Percentiles rank a stretch among this genome's conserved stretches.
These are phyloP conservation scores for Pseudochirops corinnae DNA, from an alignment of 2,797 vertebrate species.

Conservation along the genomic window DNA sequence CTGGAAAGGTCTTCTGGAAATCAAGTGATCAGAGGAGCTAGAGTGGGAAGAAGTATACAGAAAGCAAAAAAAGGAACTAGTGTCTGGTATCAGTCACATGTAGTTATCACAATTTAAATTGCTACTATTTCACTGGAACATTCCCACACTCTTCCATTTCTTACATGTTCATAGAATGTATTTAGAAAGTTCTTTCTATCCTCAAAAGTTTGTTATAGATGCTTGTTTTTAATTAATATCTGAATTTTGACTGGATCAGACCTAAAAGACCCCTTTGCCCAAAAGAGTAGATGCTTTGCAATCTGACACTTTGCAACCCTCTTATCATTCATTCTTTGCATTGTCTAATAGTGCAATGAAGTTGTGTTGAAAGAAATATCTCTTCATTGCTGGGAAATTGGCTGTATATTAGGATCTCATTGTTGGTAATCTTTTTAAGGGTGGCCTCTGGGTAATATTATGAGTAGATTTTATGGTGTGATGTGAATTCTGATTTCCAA, in stretches of 20 bases:
- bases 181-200: background rate
- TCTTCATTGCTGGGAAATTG: background rate
- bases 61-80: background rate
- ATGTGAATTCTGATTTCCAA: conserved; percentile 2
- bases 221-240: background rate
- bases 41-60: background rate
- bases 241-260: background rate
- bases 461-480: background rate
- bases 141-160: background rate
- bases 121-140: background rate
- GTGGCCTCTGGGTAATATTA: background rate
- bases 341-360: background rate
- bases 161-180: background rate
- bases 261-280: background rate
- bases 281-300: background rate
- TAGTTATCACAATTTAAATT: background rate
- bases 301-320: background rate
- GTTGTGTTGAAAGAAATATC: background rate
- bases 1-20: background rate
- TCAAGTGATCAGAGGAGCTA: background rate
- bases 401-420: background rate
- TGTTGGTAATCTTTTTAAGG: background rate
- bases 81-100: background rate
- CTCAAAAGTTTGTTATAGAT: background rate
- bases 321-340: background rate